phyloP scores from a whole-genome alignment of 1,140 invertebrate genomes.

The Drosophila funebris region DNA sequence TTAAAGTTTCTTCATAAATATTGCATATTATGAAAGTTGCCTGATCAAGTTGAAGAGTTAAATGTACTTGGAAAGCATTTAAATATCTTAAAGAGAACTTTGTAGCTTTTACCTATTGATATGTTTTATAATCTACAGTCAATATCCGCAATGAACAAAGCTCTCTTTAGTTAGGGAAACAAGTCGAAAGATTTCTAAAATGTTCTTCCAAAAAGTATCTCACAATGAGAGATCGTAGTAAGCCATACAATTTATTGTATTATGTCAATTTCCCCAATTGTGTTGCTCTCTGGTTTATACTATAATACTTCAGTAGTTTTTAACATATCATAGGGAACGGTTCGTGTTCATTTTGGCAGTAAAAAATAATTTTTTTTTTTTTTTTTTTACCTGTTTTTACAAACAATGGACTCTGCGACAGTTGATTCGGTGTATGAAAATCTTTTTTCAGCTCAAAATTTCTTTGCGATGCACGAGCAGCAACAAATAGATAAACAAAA shows the following conservation, averaged over 20 bases:
- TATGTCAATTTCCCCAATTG: neutral
- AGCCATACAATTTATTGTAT: neutral
- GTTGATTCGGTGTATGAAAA: conserved; percentile 49
- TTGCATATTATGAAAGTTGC: no score
- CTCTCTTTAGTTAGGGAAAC: no score
- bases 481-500: conserved; percentile 42
- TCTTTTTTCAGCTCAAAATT: conserved; percentile 56
- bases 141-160: no score
- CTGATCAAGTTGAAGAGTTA: no score
- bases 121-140: no score
- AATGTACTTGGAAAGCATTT: no score
- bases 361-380: conserved; percentile 33
- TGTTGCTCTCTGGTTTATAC: conserved; percentile 1
- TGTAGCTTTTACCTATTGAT: no score
- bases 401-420: conserved; percentile 48
- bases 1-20: neutral
- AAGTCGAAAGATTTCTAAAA: no score
- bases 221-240: neutral
- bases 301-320: conserved; percentile 58
- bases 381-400: conserved; percentile 39
- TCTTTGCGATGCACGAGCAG: conserved; percentile 33
- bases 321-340: conserved; percentile 58
- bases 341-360: conserved; percentile 56
- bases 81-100: no score
- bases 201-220: neutral